Evolutionary conservation across 2,797 vertebrate genomes (phyloP), one percentile per base, ranked within the genome.

Genomic region (Hyperoplus lanceolatus): DNA sequence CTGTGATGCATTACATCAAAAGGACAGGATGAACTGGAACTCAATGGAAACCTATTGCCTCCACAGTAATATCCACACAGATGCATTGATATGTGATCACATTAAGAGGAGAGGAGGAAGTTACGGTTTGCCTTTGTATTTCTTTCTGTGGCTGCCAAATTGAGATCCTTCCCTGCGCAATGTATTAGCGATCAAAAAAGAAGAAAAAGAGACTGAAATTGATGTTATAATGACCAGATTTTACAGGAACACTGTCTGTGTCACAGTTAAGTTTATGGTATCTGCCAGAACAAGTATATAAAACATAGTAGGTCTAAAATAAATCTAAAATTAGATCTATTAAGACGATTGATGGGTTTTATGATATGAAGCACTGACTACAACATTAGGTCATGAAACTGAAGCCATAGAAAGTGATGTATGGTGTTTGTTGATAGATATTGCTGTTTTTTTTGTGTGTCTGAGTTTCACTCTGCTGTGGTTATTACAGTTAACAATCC

Each of bases 401-500:
- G 36, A 42, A n/a, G 3, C 36, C 2, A 2, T n/a, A 15, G 16
- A 61, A 15, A 8, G 41, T 38, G 21, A 57, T 59, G 42, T 46
- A 16, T 70, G 12, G 15, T 16, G 42, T 16, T 39, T n/a, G n/a
- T n/a, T n/a, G 21, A 73, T 39, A 41, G 18, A 61, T 70, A 29
- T 29, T 29, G 29, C 38, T 18, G 51, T n/a, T n/a, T n/a, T n/a
- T n/a, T 14, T 29, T 53, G 54, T 60, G 49, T 65, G 63, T 56
- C 7, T 49, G 42, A 51, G 46, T 72, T 13, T 57, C 59, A 82
- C 42, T 60, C 9, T 48, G 55, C 45, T 69, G 59, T 63, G 49
- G 41, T 78, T 77, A 49, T 64, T 79, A 48, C 70, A 77, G 55
- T 76, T 79, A 66, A 73, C 80, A 29, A 56, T 50, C 75, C 78